phyloP scores from a whole-genome alignment of 1,140 invertebrate species.

The Orius laevigatus region DNA sequence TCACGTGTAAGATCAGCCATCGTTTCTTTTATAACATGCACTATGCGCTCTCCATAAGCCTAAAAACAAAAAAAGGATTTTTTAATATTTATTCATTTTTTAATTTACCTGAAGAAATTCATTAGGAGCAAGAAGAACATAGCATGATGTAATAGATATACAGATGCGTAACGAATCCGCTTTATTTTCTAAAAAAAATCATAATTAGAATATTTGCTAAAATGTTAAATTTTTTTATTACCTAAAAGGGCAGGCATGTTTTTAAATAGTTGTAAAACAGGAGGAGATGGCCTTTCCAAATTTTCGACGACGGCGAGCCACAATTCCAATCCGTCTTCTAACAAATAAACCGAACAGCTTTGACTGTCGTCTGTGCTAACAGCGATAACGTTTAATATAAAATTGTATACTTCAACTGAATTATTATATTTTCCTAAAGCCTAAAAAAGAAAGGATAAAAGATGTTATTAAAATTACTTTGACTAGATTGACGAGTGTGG shows the following conservation, averaged over 20 bases:
- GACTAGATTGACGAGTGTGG: constrained; percentile 64
- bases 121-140: constrained; percentile 63
- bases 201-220: constrained; percentile 17
- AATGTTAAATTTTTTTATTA: constrained; percentile 24
- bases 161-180: constrained; percentile 63
- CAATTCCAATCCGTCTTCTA: constrained; percentile 82
- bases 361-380: constrained; percentile 64
- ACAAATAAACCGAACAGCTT: constrained; percentile 67
- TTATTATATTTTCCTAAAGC: constrained; percentile 42
- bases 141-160: constrained; percentile 64
- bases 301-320: constrained; percentile 75
- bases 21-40: constrained; percentile 47
- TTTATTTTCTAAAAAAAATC: constrained; percentile 48
- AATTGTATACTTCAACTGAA: constrained; percentile 35
- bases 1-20: constrained; percentile 63
- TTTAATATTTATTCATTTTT: constrained; percentile 1
- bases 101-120: constrained; percentile 49
- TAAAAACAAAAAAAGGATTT: constrained; percentile 22
- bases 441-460: constrained; percentile 26
- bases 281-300: constrained; percentile 37
- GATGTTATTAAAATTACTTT: constrained; percentile 34
- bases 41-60: constrained; percentile 42
- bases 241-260: constrained; percentile 64
- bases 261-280: constrained; percentile 52
- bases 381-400: constrained; percentile 59